Evolutionary conservation across 2,113 vertebrate species (phyloP), one percentile per base, ranked within the genome.

Genomic region (Lagopus leucura): DNA sequence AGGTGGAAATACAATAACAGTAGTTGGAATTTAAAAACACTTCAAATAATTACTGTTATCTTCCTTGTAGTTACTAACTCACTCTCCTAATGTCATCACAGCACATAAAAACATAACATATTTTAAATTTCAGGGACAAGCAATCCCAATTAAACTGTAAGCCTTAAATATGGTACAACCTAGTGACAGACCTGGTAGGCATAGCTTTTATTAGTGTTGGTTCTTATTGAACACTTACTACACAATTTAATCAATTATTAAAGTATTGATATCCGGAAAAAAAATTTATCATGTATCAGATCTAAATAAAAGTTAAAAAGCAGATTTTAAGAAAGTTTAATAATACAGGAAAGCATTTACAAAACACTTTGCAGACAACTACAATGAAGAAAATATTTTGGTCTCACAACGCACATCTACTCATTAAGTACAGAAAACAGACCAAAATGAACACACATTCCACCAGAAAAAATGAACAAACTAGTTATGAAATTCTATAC

Each of bases 401-500:
- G 82, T 71, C 82, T 77, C 50, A 82, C 76, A 95, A 91, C 6
- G 1, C 7, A 57, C 32, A 25, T 66, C 63, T 79, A 82, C 12
- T 45, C 40, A 71, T 84, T 90, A 97, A 55, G 85, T 91, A 96
- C 82, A 96, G 47, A 92, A 95, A 97, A 97, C 89, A 96, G 63
- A 97, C 66, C 94, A 97, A 95, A 18, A 95, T 32, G 27, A 91
- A 93, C 85, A 79, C 79, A 92, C 89, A 95, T 93, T 94, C 57
- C 93, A 97, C 92, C 89, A 97, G 91, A 94, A 95, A 94, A 94
- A 96, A 94, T 90, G 89, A 96, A 97, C 65, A 90, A 95, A 91
- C 77, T 86, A 95, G 94, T 97, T 96, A 97, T 63, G 96, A 90
- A 97, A 97, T 88, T 74, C 93, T 94, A 93, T 89, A 97, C 98